Evolutionary conservation across 2,113 vertebrate genomes (phyloP), one percentile per base, ranked within the genome.

Genomic region (Neodontobutis hainanensis): DNA sequence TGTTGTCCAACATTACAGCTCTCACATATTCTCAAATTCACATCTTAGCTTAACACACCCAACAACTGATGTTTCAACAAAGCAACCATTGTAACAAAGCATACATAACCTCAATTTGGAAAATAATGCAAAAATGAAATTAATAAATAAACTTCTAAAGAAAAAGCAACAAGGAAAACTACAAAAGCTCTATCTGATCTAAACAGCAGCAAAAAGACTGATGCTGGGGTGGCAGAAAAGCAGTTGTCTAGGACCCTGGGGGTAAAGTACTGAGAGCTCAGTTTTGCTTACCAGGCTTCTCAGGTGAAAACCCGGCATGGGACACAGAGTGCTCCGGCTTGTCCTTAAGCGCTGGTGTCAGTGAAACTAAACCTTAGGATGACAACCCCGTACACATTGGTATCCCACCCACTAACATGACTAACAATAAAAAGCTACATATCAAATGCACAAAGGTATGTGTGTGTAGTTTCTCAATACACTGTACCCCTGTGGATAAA

Each of bases 201-300:
- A 49, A 68, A 49, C 9, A 9, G 36, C 15, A 65, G 47, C 70
- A 51, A 70, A 64, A 63, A 19, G 38, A 58, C 68, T 65, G 60
- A 63, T 81, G 65, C 43, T 70, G 19, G 56, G 68, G 66, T 49
- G 0, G 7, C 11, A 70, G 70, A 70, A 70, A 83, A 55, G 71
- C 47, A 45, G 66, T 10, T 75, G 42, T 67, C 70, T 46, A 76
- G 64, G 15, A 0, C 67, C 61, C 65, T 35, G 57, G 79, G 84
- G 81, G 73, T 9, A 49, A 59, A 65, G 34, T 61, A 73, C 62
- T 53, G 43, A 78, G 78, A 81, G 77, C 45, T 70, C 73, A 62
- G 47, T 79, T 68, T 71, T 72, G 72, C 92, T 92, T 89, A 92
- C 92, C 88, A 77, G 83, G 77, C 71, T 73, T 90, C 81, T 85